phyloP scores from a whole-genome alignment of 2,797 vertebrate genomes.

The Apodemus agrarius region DNA sequence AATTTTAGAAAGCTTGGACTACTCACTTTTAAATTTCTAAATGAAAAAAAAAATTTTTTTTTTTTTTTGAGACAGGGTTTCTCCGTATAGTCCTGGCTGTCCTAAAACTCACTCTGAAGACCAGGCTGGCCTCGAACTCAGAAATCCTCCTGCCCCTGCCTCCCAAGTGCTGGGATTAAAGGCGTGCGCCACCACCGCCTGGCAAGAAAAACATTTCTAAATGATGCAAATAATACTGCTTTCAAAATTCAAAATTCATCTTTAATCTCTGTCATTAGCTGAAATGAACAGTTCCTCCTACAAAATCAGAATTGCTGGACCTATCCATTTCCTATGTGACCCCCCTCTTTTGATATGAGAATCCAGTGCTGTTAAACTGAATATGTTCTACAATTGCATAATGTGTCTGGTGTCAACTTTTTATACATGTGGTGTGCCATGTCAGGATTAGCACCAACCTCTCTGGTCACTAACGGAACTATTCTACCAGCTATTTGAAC shows the following conservation, averaged over 20 bases:
- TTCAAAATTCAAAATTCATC: conserved; percentile 16
- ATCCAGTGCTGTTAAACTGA: not conserved
- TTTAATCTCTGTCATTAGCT: not conserved
- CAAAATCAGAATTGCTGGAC: not conserved
- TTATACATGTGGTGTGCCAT: not conserved
- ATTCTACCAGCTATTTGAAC: not conserved
- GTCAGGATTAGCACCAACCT: not conserved
- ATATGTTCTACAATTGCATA: not conserved
- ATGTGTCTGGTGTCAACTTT: conserved; percentile 2
- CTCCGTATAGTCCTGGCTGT: no score
- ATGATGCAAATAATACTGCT: not conserved
- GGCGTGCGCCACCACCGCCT: no score
- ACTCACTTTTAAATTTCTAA: not conserved
- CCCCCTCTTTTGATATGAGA: conserved; percentile 6
- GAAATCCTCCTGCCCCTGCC: no score
- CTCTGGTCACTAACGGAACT: not conserved
- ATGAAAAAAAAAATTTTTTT: not conserved
- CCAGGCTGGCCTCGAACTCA: no score
- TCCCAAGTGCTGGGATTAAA: no score
- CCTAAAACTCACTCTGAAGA: no score
- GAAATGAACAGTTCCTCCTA: not conserved
- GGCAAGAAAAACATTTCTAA: not conserved
- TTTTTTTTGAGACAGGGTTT: no score
- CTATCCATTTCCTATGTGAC: not conserved
- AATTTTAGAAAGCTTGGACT: not conserved